phyloP scores from a whole-genome alignment of 2,888 invertebrate genomes.

The Imbricaverruca yamaguchii region DNA sequence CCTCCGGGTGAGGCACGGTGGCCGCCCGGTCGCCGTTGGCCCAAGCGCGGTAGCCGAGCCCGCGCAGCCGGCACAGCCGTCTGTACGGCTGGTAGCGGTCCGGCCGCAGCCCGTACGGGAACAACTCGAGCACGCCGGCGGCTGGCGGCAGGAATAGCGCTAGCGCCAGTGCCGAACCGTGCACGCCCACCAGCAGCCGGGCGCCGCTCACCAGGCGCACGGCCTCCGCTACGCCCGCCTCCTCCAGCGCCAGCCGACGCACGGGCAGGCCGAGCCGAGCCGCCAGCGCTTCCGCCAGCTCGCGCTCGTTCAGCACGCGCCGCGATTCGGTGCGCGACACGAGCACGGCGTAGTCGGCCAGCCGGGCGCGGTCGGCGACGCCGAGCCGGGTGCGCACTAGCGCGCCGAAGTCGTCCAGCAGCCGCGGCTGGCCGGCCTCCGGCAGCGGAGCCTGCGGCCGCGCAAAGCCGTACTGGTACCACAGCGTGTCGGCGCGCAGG shows the following conservation, averaged over 20 bases:
- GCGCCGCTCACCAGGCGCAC: conserved; percentile 62
- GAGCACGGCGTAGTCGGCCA: not conserved
- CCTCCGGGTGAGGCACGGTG: conserved; percentile 39
- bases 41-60: conserved; percentile 43
- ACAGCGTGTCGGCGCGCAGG: conserved; percentile 40
- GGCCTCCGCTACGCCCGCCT: conserved; percentile 87
- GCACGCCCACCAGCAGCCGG: conserved; percentile 42
- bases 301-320: not conserved
- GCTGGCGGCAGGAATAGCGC: conserved; percentile 42
- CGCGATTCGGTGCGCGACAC: not conserved
- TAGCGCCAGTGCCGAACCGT: conserved; percentile 45
- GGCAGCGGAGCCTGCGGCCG: conserved; percentile 42
- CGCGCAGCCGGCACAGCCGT: conserved; percentile 40
- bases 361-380: not conserved
- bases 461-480: conserved; percentile 49
- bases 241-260: conserved; percentile 9
- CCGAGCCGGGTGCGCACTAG: not conserved
- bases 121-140: conserved; percentile 45
- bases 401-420: not conserved
- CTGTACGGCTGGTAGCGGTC: conserved; percentile 44
- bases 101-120: conserved; percentile 46
- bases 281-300: conserved; percentile 1
- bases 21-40: conserved; percentile 39
- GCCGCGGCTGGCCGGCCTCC: not conserved
- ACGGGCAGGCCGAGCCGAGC: not conserved